These are phyloP conservation scores for Plebejus anna DNA, from an alignment of 2,888 invertebrate genomes.

Conservation along the genomic window DNA sequence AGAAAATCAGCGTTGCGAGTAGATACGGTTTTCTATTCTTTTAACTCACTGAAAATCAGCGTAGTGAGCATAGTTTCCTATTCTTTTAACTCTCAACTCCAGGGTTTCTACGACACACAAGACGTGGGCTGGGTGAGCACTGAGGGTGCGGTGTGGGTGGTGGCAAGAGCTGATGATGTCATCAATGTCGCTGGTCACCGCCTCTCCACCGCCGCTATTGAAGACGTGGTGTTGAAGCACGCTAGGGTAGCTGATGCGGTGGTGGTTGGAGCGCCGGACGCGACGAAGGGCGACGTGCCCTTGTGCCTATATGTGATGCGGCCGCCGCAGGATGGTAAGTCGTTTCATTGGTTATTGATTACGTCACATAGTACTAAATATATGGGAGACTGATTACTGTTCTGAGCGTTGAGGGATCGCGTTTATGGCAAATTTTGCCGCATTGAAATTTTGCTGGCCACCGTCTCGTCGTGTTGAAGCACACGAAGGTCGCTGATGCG, in stretches of 20 bases:
- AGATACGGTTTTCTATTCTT: too few species aligned
- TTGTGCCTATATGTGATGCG: constrained; percentile 91
- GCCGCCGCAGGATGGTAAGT: constrained; percentile 73
- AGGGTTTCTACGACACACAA: constrained; percentile 97
- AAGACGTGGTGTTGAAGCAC: constrained; percentile 94
- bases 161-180: constrained; percentile 95
- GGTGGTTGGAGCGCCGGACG: constrained; percentile 94
- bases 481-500: too few species aligned
- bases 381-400: too few species aligned
- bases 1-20: too few species aligned
- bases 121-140: constrained; percentile 94
- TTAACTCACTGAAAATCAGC: too few species aligned
- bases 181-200: constrained; percentile 97
- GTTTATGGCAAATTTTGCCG: too few species aligned
- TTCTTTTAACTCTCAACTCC: constrained; percentile 26
- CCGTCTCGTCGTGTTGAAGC: too few species aligned
- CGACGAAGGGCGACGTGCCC: constrained; percentile 94
- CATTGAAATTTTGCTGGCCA: too few species aligned
- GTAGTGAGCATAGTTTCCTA: too few species aligned
- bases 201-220: constrained; percentile 92
- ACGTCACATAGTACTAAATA: too few species aligned
- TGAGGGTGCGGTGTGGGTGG: constrained; percentile 92
- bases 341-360: too few species aligned
- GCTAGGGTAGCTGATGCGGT: constrained; percentile 91
- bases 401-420: too few species aligned